A percentile compares a stretch with the other conserved stretches of the same genome.
phyloP scores from a whole-genome alignment of 37 sponge, comb jelly and placozoan species.

The Bolinopsis microptera region DNA sequence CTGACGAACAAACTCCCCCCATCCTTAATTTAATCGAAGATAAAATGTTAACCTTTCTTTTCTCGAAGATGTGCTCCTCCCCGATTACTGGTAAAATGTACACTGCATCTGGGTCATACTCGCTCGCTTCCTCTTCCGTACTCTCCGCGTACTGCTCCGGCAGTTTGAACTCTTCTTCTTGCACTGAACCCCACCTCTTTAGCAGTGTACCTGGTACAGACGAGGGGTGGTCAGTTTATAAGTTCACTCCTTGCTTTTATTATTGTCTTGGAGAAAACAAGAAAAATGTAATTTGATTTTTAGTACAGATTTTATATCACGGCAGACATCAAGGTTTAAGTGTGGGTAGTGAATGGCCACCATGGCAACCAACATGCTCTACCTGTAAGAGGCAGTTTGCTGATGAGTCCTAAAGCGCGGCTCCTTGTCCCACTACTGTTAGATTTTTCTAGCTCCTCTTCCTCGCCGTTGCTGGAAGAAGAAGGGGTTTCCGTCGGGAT shows the following conservation, averaged over 20 bases:
- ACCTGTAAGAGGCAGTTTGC: not conserved
- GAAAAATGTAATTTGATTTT: no score
- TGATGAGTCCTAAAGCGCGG: not conserved
- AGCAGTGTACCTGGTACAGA: not conserved
- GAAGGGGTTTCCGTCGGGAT: not conserved
- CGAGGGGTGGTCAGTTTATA: no score
- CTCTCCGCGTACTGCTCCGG: not conserved
- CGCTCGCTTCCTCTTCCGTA: not conserved
- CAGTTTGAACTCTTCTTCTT: not conserved
- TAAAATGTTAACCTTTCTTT: no score
- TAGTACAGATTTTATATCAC: no score
- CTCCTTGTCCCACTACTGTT: not conserved
- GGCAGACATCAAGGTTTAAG: no score
- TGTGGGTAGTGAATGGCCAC: no score
- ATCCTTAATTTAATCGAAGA: no score
- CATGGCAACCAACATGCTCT: no score
- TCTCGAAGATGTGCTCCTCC: constrained; percentile 22
- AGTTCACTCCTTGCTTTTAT: no score
- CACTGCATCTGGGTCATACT: constrained; percentile 9
- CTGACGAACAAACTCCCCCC: no score
- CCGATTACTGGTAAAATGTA: constrained; percentile 22
- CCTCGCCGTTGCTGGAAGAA: not conserved
- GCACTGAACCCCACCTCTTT: not conserved
- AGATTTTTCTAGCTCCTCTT: not conserved
- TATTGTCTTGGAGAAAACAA: no score